Conservation (phyloP, 1,140 invertebrate genomes). For the Drosophila melanica region DNA sequence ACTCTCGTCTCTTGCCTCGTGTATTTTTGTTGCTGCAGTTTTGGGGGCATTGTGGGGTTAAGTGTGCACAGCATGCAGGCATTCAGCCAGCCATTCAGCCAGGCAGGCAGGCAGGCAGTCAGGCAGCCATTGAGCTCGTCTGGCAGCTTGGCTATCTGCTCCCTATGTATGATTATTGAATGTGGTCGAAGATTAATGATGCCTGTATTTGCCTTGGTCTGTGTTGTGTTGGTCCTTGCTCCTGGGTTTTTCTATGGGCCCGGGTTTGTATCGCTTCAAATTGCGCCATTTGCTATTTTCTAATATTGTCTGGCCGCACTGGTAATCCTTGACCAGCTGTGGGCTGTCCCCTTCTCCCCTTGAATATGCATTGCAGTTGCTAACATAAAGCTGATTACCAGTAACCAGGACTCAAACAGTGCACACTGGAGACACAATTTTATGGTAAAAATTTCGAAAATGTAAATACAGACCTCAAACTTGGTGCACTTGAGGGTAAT, state of each 20-base stretch:
- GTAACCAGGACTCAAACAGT: background rate
- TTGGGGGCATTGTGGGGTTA: slow-evolving; percentile 52
- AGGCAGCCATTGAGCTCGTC: slow-evolving; percentile 33
- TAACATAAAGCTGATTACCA: slow-evolving; percentile 29
- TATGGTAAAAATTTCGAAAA: too few species aligned
- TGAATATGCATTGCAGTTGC: slow-evolving; percentile 4
- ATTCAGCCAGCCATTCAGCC: slow-evolving; percentile 3
- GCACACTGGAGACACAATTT: too few species aligned
- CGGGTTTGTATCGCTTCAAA: slow-evolving; percentile 13
- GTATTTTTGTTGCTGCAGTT: slow-evolving; percentile 34
- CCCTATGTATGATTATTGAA: slow-evolving; percentile 74
- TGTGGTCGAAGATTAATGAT: slow-evolving; percentile 80
- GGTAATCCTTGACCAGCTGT: slow-evolving; percentile 32
- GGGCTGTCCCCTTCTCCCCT: background rate
- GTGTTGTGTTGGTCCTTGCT: background rate
- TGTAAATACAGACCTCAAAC: too few species aligned
- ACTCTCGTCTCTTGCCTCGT: slow-evolving; percentile 14
- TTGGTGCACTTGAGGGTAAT: too few species aligned
- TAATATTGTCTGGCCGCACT: slow-evolving; percentile 28
- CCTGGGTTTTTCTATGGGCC: background rate
- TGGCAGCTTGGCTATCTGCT: slow-evolving; percentile 34
- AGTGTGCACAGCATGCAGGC: slow-evolving; percentile 62
- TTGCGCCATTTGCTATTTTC: slow-evolving; percentile 35
- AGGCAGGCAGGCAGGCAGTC: slow-evolving; percentile 26
- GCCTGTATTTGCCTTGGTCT: slow-evolving; percentile 42